Evolutionary conservation across 2,888 invertebrate genomes (phyloP), one percentile per base, ranked within the genome.

Genomic region (Tortrix viridana): DNA sequence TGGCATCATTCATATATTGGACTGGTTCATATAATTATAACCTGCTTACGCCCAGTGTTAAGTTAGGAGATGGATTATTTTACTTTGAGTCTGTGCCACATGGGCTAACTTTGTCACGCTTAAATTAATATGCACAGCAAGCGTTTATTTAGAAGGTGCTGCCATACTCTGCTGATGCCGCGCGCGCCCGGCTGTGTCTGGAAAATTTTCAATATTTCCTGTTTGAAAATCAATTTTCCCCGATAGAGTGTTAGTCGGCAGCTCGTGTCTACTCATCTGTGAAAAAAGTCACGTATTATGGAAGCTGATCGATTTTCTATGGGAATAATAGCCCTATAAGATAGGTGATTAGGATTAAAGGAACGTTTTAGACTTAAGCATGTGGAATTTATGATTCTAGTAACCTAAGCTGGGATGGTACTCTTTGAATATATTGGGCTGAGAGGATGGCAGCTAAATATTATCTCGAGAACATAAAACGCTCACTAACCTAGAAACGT

Each of bases 261-360:
- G 77, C 74, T 75, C 67, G 69, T 74, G 78, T 79, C 73, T 57
- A 55, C 65, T 80, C 77, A 81, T 81, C 79, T 73, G 70, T 73
- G 80, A 81, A 83, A 82, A 86, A 85, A 86, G 86, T 86, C 88
- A 88, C 88, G 88, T 88, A 82, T 83, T 84, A 86, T 80, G 78
- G 70, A 75, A 74, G 75, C 71, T 76, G 74, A 79, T 78, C 75
- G 74, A 75, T 76, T 74, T 62, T 79, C 74, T 79, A 75, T 63
- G 60, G 76, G 74, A 80, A 78, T 82, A 79, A 81, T 77, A 80
- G 75, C 70, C 70, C 71, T 73, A 71, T 84, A 79, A 76, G 73
- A 73, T 73, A 67, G 71, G 74, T 72, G 76, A 81, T 81, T 74
- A 73, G 67, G 77, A 76, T 74, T 75, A 63, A 65, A 64, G 47